Base-by-base conservation (phyloP, 2,888 invertebrate species). In the Branchipolynoe longqiensis region DNA sequence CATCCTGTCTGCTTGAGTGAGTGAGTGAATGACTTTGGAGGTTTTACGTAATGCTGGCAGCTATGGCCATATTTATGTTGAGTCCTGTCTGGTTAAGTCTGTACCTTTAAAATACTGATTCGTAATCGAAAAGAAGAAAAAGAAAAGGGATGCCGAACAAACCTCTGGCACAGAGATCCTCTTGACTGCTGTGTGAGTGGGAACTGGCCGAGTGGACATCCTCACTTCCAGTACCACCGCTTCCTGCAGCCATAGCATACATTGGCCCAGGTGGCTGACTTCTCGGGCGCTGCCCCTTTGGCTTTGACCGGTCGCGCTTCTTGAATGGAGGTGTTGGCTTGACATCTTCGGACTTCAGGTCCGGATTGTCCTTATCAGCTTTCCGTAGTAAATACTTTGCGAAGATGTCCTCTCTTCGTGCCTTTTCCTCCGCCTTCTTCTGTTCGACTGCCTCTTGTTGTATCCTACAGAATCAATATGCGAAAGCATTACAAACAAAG, bases 301-400 rank as follows among this genome's bases (percentile, higher is more conserved):
- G 56, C 58, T 73, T 69, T 4, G 36, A 6, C 22, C 48, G 33
- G 1, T 56, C 56, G 4, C 85, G 33, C 31, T 82, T 54, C 54
- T 58, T 85, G 28, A 85, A 40, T 40, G 54, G 25, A 18, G 84
- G 33, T 18, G 40, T 25, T 0, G 82, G 40, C 58, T 85, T 82
- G 33, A 54, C 40, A n/a, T 85, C 87, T 22, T 94, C 93, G 40
- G 94, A 94, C n/a, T 97, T 97, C 94, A 98, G 97, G 93, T 98
- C 98, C 28, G 83, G 82, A 88, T 97, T 96, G 93, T 98, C 98
- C 28, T 78, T 82, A 88, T 97, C 96, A 85, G 97, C 97, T 94
- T 98, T 98, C 93, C 98, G 97, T 90, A 98, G 95, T 94, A 98
- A 97, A 94, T 98, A 97, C 94, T 98, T 97, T 92, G 98, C 97